Base-by-base conservation (phyloP, 2,113 vertebrate genomes). In the Oryzias curvinotus region DNA sequence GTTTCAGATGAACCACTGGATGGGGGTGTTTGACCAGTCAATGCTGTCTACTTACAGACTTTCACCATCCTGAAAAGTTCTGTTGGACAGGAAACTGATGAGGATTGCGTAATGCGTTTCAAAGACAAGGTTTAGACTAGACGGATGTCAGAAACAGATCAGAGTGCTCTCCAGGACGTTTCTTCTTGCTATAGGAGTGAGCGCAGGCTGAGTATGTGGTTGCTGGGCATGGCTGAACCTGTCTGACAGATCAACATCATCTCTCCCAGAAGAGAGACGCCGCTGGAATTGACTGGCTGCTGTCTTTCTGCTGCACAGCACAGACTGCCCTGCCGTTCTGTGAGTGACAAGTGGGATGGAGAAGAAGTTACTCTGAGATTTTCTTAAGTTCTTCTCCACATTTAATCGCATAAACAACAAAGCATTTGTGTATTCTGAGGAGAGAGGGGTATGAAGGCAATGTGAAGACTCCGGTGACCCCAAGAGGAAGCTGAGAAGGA, bases 191-290 rank as follows among this genome's bases (percentile, higher is more conserved):
- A 30, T 64, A 42, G 76, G 63, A 62, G 74, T 62, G n/a, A 25
- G 52, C 41, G 42, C 26, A 16, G 18, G 21, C 57, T 78, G 53
- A 65, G 56, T 23, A 13, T 54, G 48, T 56, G 64, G 55, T 49
- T 58, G 51, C 53, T 36, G 56, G 23, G 30, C 54, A n/a, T 75
- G 84, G 56, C 81, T 50, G 64, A 66, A 81, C 73, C 51, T 76
- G 85, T 72, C 67, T 14, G 51, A 75, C 71, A 36, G 44, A 74
- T 28, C 51, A 58, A 74, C 57, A 58, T 19, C 16, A 25, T 8
- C 36, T 66, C 64, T 67, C n/a, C 25, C 21, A 64, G 77, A 71
- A 26, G 54, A 69, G 65, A 4, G 26, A 28, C 26, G 26, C 26
- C 26, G 26, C 26, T 26, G 26, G 26, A 5, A 26, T 5, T 3